A percentile compares a stretch with the other conserved stretches of the same genome.
These are phyloP conservation scores for Drosophila teissieri DNA, from an alignment of 1,140 invertebrate genomes.

Conservation along the genomic window DNA sequence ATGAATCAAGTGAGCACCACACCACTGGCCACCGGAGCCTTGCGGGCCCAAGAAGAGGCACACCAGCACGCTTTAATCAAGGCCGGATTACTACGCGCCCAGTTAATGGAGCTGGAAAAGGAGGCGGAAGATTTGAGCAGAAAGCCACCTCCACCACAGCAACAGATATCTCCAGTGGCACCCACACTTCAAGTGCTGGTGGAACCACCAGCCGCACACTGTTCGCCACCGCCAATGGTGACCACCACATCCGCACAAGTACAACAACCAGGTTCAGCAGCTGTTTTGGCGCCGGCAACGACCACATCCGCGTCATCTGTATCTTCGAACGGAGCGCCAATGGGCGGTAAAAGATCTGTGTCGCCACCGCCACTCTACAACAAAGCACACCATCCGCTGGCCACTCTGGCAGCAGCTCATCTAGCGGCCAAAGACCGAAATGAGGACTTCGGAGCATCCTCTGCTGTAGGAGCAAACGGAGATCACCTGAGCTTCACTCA, in stretches of 20 bases:
- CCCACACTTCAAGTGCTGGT: slow-evolving; percentile 26
- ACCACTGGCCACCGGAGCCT: slow-evolving; percentile 60
- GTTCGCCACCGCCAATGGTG: slow-evolving; percentile 63
- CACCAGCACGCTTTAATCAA: slow-evolving; percentile 68
- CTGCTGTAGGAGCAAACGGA: slow-evolving; percentile 2
- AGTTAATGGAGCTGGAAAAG: slow-evolving; percentile 66
- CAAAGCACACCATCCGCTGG: slow-evolving; percentile 77
- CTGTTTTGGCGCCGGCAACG: slow-evolving; percentile 63
- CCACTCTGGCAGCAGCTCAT: slow-evolving; percentile 47
- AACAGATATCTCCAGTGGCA: neutral
- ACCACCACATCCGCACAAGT: slow-evolving; percentile 57
- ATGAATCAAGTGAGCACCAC: slow-evolving; percentile 70
- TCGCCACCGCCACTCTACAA: slow-evolving; percentile 79
- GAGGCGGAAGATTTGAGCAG: slow-evolving; percentile 79
- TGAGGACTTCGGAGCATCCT: slow-evolving; percentile 46
- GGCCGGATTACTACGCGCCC: slow-evolving; percentile 62
- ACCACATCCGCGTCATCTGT: slow-evolving; percentile 62
- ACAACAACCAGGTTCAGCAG: slow-evolving; percentile 32
- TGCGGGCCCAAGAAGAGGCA: slow-evolving; percentile 65
- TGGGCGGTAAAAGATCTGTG: slow-evolving; percentile 69
- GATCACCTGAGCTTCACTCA: slow-evolving; percentile 80
- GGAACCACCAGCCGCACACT: slow-evolving; percentile 49
- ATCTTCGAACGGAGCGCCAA: slow-evolving; percentile 35
- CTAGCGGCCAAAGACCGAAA: slow-evolving; percentile 54
- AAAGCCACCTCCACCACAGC: slow-evolving; percentile 48